A percentile compares a stretch with the other conserved stretches of the same genome.
These are phyloP conservation scores for Drosophila greeni DNA, from an alignment of 2,888 invertebrate species.

Conservation along the genomic window DNA sequence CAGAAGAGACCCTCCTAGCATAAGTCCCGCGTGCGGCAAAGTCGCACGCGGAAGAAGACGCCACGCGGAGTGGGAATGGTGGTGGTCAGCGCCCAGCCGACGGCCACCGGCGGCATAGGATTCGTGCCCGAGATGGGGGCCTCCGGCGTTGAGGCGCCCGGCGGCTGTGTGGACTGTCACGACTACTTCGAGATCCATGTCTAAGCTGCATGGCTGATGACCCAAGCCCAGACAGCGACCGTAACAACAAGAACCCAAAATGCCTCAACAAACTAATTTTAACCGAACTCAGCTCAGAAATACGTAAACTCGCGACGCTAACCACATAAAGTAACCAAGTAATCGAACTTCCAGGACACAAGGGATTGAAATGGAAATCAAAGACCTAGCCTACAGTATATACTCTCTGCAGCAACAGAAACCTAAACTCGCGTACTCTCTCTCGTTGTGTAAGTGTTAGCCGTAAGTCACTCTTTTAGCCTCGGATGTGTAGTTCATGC, in stretches of 20 bases:
- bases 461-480: slow-evolving; percentile 36
- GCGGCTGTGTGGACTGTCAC: slow-evolving; percentile 78
- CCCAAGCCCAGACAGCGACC: slow-evolving; percentile 21
- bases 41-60: slow-evolving; percentile 82
- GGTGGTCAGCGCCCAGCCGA: slow-evolving; percentile 57
- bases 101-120: slow-evolving; percentile 52
- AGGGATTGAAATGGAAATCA: slow-evolving; percentile 68
- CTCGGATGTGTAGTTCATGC: slow-evolving; percentile 15
- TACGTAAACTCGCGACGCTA: slow-evolving; percentile 56
- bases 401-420: slow-evolving; percentile 2
- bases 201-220: slow-evolving; percentile 73
- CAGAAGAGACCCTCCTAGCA: slow-evolving; percentile 84
- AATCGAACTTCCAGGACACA: slow-evolving; percentile 47
- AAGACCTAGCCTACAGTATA: slow-evolving; percentile 39
- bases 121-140: slow-evolving; percentile 55
- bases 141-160: slow-evolving; percentile 51
- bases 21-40: slow-evolving; percentile 82
- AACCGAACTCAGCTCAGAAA: slow-evolving; percentile 55
- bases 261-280: slow-evolving; percentile 65
- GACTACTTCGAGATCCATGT: slow-evolving; percentile 82
- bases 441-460: slow-evolving; percentile 36
- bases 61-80: slow-evolving; percentile 77
- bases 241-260: slow-evolving; percentile 62
- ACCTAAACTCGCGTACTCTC: slow-evolving; percentile 9
- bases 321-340: slow-evolving; percentile 29